Base-by-base conservation (phyloP, 2,888 invertebrate genomes). In the Ametastegia equiseti region DNA sequence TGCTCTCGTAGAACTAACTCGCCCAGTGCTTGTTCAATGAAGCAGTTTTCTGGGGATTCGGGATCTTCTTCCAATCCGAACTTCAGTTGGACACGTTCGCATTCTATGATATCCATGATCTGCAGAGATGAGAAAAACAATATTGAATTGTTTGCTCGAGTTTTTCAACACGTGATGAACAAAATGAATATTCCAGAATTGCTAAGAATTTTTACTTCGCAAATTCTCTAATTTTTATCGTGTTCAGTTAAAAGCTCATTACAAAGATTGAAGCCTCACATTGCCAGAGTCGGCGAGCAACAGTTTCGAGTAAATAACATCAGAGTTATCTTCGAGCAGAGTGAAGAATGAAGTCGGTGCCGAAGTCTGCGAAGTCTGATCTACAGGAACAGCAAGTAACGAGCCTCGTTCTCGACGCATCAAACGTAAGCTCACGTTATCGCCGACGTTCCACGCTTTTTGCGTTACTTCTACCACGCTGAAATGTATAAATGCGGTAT, bases 381-480 rank as follows among this genome's bases (percentile, higher is more conserved):
- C 87, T 2, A 94, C 94, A 2, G 94, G 94, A 81, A 93, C 92
- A 9, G 94, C 93, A 33, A 94, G 90, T 15, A 94, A 89, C 90
- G 94, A 90, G 13, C 95, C 95, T 81, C 95, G 95, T 84, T 95
- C 94, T n/a, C 97, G 95, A 84, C 95, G 95, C 95, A 99, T 98
- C 86, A 99, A 92, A 84, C 96, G 95, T 93, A 99, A 95, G 80
- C 94, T 94, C 30, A 97, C 94, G 30, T 92, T 92, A 84, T 96
- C 95, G n/a, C 95, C 96, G 65, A 94, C 93, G 82, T 93, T 93
- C 82, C 93, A 92, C 5, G 93, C 92, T 77, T 91, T 90, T 85
- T 94, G 93, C 47, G 93, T 92, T 77, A 94, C 91, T 79, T 94
- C 92, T 13, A 94, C 92, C 47, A 96, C 96, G 92, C 96, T 96